Evolutionary conservation across 2,888 invertebrate genomes (phyloP).

Genomic region (Pogonocherus hispidulus): DNA sequence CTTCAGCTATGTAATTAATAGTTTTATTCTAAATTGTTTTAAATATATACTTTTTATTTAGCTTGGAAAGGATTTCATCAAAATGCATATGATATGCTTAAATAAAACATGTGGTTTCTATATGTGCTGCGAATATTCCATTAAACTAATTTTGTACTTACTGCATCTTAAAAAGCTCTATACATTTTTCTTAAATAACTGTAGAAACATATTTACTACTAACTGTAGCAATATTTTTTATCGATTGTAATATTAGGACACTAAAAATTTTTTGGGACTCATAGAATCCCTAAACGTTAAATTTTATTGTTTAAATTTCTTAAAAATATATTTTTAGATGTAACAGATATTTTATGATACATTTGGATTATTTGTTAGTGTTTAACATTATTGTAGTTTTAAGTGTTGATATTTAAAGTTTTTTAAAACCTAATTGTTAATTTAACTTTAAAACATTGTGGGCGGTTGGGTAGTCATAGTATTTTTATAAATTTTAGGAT

Average conservation of each 20-base stretch:
- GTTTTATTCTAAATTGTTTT: no score
- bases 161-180: slow-evolving; percentile 12
- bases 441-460: slow-evolving; percentile 53
- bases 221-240: slow-evolving; percentile 38
- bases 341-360: slow-evolving; percentile 54
- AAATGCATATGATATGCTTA: neutral
- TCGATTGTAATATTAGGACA: slow-evolving; percentile 42
- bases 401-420: slow-evolving; percentile 60
- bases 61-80: slow-evolving; percentile 22
- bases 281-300: slow-evolving; percentile 40
- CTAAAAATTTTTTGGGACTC: slow-evolving; percentile 41
- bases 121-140: slow-evolving; percentile 9
- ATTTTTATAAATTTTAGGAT: slow-evolving; percentile 54
- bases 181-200: neutral
- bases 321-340: slow-evolving; percentile 48
- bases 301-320: slow-evolving; percentile 47
- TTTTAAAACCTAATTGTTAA: slow-evolving; percentile 58
- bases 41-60: slow-evolving; percentile 9
- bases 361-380: slow-evolving; percentile 53
- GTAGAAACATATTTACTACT: no score
- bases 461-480: slow-evolving; percentile 52
- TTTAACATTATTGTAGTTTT: slow-evolving; percentile 59
- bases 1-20: no score
- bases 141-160: neutral
- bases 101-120: slow-evolving; percentile 3